phyloP scores from a whole-genome alignment of 2,888 invertebrate genomes.

The Boloria euphrosyne region DNA sequence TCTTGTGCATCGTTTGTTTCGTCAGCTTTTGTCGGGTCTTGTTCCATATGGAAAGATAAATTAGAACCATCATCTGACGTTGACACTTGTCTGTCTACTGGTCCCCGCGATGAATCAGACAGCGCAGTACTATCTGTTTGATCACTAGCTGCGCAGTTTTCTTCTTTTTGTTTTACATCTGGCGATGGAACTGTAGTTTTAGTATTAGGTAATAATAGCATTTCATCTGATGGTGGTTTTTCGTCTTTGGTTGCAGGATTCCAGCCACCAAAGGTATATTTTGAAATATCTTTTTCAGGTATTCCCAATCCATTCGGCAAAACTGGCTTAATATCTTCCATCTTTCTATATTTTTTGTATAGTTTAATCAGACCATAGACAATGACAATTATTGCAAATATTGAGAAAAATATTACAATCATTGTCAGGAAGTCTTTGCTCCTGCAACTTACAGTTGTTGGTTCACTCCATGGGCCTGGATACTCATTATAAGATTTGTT shows the following conservation, averaged over 20 bases:
- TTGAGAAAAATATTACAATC: slow-evolving; percentile 59
- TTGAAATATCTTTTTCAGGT: slow-evolving; percentile 71
- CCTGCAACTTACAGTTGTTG: slow-evolving; percentile 59
- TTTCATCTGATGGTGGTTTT: slow-evolving; percentile 74
- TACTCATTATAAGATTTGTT: slow-evolving; percentile 47
- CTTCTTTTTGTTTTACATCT: slow-evolving; percentile 64
- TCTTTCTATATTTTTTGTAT: slow-evolving; percentile 83
- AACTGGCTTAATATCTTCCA: slow-evolving; percentile 86
- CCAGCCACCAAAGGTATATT: slow-evolving; percentile 68
- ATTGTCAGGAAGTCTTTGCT: slow-evolving; percentile 61
- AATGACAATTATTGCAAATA: slow-evolving; percentile 58
- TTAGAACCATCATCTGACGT: slow-evolving; percentile 72
- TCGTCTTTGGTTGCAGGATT: slow-evolving; percentile 71
- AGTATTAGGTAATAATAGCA: slow-evolving; percentile 68
- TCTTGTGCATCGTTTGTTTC: slow-evolving; percentile 51
- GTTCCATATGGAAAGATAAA: slow-evolving; percentile 68
- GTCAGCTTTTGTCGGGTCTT: slow-evolving; percentile 54
- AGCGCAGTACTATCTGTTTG: slow-evolving; percentile 76
- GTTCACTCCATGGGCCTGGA: slow-evolving; percentile 69
- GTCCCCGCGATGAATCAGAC: slow-evolving; percentile 66
- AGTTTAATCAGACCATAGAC: slow-evolving; percentile 74
- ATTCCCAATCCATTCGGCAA: slow-evolving; percentile 84
- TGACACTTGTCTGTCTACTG: slow-evolving; percentile 66
- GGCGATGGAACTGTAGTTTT: slow-evolving; percentile 59
- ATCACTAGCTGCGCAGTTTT: slow-evolving; percentile 69